Evolutionary conservation across 1,140 invertebrate genomes (phyloP), one percentile per base, ranked within the genome.

Genomic region (Hyles vespertilio): DNA sequence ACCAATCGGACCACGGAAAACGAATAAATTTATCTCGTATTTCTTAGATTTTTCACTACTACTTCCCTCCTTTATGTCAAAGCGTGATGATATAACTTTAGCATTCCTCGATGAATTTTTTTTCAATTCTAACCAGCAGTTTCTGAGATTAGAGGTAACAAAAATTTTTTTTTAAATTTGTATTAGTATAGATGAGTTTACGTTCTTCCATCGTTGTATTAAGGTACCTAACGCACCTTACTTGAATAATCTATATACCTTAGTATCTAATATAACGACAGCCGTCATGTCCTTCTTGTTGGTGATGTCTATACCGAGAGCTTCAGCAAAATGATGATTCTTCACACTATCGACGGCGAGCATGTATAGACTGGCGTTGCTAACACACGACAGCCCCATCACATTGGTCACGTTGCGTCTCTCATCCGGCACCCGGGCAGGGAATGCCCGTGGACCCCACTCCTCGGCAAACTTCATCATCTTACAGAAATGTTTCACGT

Each of bases 281-380:
- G 92, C 91, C 51, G 94, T 94, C 78, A 92, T 93, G 70, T 95
- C 91, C 49, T 86, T 89, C 40, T 78, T 87, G 36, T 87, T 91
- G 9, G 81, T 74, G n/a, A 94, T 80, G 76, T 94, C 91, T 22
- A 94, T 90, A 2, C 95, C 94, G 33, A 97, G 89, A 33, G 91
- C 90, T 73, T 95, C 92, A 5, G 94, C 93, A 80, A 95, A 95
- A 70, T 94, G 91, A 61, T 91, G 91, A 72, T 94, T 94, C 34
- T 91, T 72, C 3, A 93, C 71, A 69, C 93, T 93, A 72, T 96
- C 95, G 51, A 96, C 90, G 1, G 93, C 93, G 40, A 95, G 74
- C 59, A 96, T 92, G 47, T 91, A 89, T 32, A 97, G 63, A 11
- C 92, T 94, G 65, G 87, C 88, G 77, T 96, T 96, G 1, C 86